Conservation (phyloP, 2,797 vertebrate species). For the Cephalopachus bancanus region DNA sequence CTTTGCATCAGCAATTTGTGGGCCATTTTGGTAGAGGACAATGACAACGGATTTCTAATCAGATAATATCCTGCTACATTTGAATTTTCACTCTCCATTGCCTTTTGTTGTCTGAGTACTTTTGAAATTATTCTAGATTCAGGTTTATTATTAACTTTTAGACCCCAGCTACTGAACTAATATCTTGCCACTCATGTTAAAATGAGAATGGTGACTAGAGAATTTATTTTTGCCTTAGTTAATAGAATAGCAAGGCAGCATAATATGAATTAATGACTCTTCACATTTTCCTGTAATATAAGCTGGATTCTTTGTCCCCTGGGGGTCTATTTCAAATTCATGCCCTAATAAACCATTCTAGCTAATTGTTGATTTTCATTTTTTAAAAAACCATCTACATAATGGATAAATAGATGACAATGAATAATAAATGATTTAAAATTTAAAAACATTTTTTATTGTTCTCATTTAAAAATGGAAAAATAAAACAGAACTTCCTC, state of each 20-base stretch:
- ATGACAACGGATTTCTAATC: constrained; percentile 63
- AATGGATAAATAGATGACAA: constrained; percentile 44
- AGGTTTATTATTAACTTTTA: constrained; percentile 74
- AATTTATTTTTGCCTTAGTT: constrained; percentile 71
- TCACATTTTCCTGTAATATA: constrained; percentile 60
- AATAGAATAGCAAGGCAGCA: constrained; percentile 60
- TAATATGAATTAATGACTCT: constrained; percentile 79
- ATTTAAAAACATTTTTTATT: constrained; percentile 42
- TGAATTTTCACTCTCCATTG: constrained; percentile 73
- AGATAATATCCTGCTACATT: constrained; percentile 80
- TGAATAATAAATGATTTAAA: constrained; percentile 62
- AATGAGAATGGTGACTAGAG: constrained; percentile 52
- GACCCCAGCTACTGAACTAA: constrained; percentile 27
- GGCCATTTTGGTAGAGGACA: constrained; percentile 63
- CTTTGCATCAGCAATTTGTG: constrained; percentile 87
- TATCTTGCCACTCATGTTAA: constrained; percentile 62
- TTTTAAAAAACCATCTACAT: constrained; percentile 51
- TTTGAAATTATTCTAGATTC: constrained; percentile 77
- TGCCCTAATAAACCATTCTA: constrained; percentile 66
- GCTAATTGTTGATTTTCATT: constrained; percentile 42
- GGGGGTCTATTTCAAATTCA: constrained; percentile 68
- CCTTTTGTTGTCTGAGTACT: constrained; percentile 70
- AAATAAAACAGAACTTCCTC: constrained; percentile 32
- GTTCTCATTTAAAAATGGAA: constrained; percentile 59
- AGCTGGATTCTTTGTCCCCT: constrained; percentile 35